Conservation (phyloP, 2,888 invertebrate species). For the Acutogordius australiensis region DNA sequence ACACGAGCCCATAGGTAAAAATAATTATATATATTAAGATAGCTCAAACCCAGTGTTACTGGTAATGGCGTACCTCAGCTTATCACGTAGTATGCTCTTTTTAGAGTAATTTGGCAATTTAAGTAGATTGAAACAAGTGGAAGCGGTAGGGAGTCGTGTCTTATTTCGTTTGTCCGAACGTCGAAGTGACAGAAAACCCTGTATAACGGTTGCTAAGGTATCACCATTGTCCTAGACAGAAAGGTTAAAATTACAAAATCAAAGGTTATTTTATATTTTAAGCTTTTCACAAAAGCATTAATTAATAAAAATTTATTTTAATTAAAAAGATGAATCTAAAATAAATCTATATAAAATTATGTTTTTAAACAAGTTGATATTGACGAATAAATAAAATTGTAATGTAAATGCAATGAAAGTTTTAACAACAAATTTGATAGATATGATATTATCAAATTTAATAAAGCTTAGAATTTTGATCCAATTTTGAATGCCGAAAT, state of each 20-base stretch:
- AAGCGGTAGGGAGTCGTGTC: slow-evolving; percentile 81
- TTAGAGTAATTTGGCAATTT: slow-evolving; percentile 94
- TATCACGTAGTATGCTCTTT: slow-evolving; percentile 67
- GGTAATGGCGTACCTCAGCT: slow-evolving; percentile 76
- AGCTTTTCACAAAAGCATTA: no score
- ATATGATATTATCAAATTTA: no score
- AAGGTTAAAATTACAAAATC: slow-evolving; percentile 11
- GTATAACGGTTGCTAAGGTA: slow-evolving; percentile 57
- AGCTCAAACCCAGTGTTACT: slow-evolving; percentile 95
- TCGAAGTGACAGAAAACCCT: slow-evolving; percentile 85
- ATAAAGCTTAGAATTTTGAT: no score
- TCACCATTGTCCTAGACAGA: slow-evolving; percentile 29
- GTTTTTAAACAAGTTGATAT: no score
- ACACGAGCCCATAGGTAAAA: slow-evolving; percentile 11
- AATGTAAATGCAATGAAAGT: no score
- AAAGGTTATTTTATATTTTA: no score
- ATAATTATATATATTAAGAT: slow-evolving; percentile 32
- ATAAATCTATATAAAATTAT: no score
- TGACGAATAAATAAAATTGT: no score
- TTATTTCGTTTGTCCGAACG: slow-evolving; percentile 44
- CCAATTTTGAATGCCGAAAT: no score
- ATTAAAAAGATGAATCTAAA: no score
- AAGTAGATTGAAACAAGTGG: slow-evolving; percentile 88
- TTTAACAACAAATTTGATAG: no score
- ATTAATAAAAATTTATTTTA: no score